Evolutionary conservation across 2,113 vertebrate species (phyloP).

Genomic region (Laterallus jamaicensis): DNA sequence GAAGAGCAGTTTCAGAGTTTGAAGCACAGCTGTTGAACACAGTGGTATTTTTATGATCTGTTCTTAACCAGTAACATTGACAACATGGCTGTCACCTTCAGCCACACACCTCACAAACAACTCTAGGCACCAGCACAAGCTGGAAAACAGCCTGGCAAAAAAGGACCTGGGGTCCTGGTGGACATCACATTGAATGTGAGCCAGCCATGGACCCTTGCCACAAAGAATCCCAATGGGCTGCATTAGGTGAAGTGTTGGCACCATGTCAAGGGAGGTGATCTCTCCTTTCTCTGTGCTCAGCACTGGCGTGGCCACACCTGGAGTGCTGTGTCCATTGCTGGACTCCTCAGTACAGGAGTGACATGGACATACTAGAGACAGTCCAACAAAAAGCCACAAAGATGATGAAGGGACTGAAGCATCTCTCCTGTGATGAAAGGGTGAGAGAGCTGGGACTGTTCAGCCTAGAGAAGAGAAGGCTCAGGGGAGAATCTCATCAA

Average conservation of each 20-base stretch:
- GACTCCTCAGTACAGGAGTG: background rate
- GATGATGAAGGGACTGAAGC: background rate
- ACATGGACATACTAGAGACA: background rate
- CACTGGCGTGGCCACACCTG: background rate
- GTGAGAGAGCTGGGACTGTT: background rate
- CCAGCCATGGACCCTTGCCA: background rate
- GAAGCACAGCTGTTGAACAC: background rate
- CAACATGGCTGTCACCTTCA: background rate
- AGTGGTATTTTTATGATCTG: background rate
- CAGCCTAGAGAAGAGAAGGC: background rate
- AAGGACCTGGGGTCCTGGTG: background rate
- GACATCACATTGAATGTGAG: background rate
- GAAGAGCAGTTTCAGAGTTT: background rate
- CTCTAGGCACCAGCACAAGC: background rate
- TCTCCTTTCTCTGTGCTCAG: background rate
- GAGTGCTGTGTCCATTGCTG: background rate
- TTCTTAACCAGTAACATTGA: background rate
- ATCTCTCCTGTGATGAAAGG: background rate
- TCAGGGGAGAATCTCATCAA: background rate
- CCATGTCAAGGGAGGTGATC: background rate
- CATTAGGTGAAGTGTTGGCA: background rate
- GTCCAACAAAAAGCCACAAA: background rate
- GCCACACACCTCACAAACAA: background rate
- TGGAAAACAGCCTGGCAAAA: background rate
- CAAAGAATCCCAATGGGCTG: background rate